These are phyloP conservation scores for Macrosteles quadrilineatus DNA, from an alignment of 1,140 invertebrate species.

Conservation along the genomic window DNA sequence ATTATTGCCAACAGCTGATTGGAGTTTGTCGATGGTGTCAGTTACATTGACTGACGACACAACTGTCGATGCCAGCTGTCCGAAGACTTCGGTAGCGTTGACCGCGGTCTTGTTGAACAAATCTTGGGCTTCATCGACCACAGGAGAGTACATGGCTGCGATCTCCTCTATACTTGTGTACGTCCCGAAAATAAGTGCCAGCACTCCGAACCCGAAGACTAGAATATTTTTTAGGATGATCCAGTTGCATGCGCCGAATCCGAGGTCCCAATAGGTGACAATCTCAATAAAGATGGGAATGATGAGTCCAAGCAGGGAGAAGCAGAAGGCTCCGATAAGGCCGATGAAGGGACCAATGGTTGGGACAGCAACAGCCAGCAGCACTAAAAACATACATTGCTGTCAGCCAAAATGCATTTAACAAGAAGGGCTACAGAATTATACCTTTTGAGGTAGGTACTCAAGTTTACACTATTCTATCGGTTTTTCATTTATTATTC, in stretches of 20 bases:
- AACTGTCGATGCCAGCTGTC: background rate
- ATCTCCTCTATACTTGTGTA: conserved; percentile 74
- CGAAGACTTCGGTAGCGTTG: background rate
- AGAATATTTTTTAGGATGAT: conserved; percentile 77
- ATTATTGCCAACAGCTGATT: too few species aligned
- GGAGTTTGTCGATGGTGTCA: too few species aligned
- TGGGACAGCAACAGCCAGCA: conserved; percentile 81
- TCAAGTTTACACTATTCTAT: too few species aligned
- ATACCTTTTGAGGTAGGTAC: too few species aligned
- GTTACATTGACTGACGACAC: too few species aligned
- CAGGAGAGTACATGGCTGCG: conserved; percentile 43
- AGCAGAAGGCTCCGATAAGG: conserved; percentile 92
- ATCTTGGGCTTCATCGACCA: background rate
- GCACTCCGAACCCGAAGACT: conserved; percentile 69
- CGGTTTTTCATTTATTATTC: too few species aligned
- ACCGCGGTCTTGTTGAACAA: background rate
- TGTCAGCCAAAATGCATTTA: too few species aligned
- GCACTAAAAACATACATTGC: conserved; percentile 38
- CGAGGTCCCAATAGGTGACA: conserved; percentile 72
- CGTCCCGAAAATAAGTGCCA: conserved; percentile 79
- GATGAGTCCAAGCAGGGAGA: conserved; percentile 89
- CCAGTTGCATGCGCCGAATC: conserved; percentile 63
- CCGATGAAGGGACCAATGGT: conserved; percentile 89
- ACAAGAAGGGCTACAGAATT: too few species aligned
- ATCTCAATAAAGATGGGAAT: conserved; percentile 88